Evolutionary conservation across 2,113 vertebrate species (phyloP), one percentile per base, ranked within the genome.

Genomic region (Alces alces): DNA sequence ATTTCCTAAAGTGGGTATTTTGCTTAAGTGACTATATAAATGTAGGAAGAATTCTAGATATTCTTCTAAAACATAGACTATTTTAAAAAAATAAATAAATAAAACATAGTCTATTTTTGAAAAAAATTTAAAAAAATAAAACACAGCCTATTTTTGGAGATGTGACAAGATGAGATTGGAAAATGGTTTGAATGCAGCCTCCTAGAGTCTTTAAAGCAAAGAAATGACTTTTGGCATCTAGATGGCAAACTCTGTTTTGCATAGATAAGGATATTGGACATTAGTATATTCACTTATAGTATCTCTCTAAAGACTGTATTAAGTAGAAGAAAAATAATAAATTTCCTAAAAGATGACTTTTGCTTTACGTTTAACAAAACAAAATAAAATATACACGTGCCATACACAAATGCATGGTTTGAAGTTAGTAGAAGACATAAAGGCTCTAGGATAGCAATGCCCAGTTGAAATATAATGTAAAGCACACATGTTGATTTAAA

Each of bases 261-360:
- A 47, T 2, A 84, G 33, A 54, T 57, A 52, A 61, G 14, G 45
- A 54, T 95, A 27, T n/a, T 39, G n/a, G 61, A 33, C 16, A 3
- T 76, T 85, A 23, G 36, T 15, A 19, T 91, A 19, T 55, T 61
- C 50, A 86, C 8, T 47, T 79, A 55, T 33, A 96, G 43, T 33
- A 79, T 84, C 89, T 97, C 1, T 89, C 98, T 95, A 93, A 93
- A 97, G 96, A 50, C 1, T 30, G 3, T 79, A 47, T 94, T 54
- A 97, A 86, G 43, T 95, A 25, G 21, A 95, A 93, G 89, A 39
- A 87, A 84, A 61, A 21, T 39, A n/a, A 33, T 23, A 15, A 25
- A 58, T 33, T 85, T 86, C 16, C 36, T 54, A 4, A 12, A 86
- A 84, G 43, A 27, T 36, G 55, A 43, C 4, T 33, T 91, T 33